phyloP scores from a whole-genome alignment of 2,888 invertebrate species.

The Scaptomyza polygonia region DNA sequence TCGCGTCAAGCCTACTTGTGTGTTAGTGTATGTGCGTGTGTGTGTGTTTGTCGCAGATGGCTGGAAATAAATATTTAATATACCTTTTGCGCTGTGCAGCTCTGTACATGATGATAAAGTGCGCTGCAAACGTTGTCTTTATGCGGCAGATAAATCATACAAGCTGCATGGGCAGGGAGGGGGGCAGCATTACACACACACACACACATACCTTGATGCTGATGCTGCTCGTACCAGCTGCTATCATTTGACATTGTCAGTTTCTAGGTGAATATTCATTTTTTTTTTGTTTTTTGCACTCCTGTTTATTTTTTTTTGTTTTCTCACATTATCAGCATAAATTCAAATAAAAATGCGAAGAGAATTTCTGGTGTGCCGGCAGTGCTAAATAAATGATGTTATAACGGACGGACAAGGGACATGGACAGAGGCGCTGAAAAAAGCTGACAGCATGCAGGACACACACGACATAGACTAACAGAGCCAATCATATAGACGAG shows the following conservation, averaged over 20 bases:
- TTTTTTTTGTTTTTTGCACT: not conserved
- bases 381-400: constrained; percentile 78
- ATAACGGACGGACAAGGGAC: constrained; percentile 53
- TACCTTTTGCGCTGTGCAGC: constrained; percentile 45
- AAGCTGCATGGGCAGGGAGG: not conserved
- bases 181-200: constrained; percentile 8
- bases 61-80: constrained; percentile 71
- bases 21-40: not conserved
- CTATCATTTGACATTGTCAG: constrained; percentile 54
- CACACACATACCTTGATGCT: constrained; percentile 41
- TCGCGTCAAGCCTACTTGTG: constrained; percentile 40
- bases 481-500: constrained; percentile 43
- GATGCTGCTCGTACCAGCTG: constrained; percentile 32
- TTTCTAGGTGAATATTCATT: constrained; percentile 26
- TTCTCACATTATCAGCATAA: constrained; percentile 76
- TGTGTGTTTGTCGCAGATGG: constrained; percentile 33
- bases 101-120: constrained; percentile 63
- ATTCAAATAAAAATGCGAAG: constrained; percentile 63
- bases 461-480: constrained; percentile 25
- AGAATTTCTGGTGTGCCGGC: constrained; percentile 46
- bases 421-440: constrained; percentile 37
- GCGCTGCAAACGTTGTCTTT: constrained; percentile 54
- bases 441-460: constrained; percentile 51
- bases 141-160: constrained; percentile 74
- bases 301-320: constrained; percentile 22